These are phyloP conservation scores for Achatina immaculata DNA, from an alignment of 1,140 invertebrate species.

Conservation along the genomic window DNA sequence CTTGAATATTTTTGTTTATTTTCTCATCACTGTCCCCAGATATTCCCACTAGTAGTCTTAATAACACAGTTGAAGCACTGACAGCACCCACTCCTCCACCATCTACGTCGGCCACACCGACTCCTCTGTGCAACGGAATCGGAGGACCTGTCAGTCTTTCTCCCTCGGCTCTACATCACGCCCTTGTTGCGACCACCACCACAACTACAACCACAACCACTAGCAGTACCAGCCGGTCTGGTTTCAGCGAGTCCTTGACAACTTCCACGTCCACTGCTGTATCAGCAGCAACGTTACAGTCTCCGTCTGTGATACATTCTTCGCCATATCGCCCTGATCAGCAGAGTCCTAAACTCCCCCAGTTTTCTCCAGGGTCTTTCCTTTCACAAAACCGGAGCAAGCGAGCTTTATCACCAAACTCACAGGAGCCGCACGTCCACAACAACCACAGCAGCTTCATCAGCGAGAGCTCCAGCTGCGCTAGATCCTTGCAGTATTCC, in stretches of 20 bases:
- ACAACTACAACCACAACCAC: slow-evolving; percentile 29
- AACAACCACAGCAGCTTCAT: not conserved
- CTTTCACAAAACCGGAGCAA: not conserved
- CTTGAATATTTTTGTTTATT: too few relatives aligned
- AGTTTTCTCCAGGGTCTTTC: not conserved
- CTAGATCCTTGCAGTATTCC: slow-evolving; percentile 18
- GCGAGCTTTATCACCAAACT: slow-evolving; percentile 10
- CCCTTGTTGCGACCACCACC: not conserved
- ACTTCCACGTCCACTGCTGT: not conserved
- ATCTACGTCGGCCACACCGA: not conserved
- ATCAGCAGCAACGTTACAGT: not conserved
- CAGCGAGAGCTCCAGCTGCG: slow-evolving; percentile 5
- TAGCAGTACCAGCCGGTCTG: slow-evolving; percentile 25
- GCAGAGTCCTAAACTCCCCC: not conserved
- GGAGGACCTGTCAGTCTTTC: not conserved
- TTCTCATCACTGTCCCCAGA: too few relatives aligned
- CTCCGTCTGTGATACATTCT: slow-evolving; percentile 22
- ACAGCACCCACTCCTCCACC: slow-evolving; percentile 19
- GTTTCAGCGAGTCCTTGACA: not conserved
- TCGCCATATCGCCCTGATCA: not conserved
- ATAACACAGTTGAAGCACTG: not conserved
- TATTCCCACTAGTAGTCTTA: not conserved
- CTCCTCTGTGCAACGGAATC: slow-evolving; percentile 19
- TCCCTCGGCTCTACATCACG: not conserved
- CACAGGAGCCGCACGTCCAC: not conserved